Base-by-base conservation (phyloP, 2,113 vertebrate genomes). In the Aptenodytes patagonicus region DNA sequence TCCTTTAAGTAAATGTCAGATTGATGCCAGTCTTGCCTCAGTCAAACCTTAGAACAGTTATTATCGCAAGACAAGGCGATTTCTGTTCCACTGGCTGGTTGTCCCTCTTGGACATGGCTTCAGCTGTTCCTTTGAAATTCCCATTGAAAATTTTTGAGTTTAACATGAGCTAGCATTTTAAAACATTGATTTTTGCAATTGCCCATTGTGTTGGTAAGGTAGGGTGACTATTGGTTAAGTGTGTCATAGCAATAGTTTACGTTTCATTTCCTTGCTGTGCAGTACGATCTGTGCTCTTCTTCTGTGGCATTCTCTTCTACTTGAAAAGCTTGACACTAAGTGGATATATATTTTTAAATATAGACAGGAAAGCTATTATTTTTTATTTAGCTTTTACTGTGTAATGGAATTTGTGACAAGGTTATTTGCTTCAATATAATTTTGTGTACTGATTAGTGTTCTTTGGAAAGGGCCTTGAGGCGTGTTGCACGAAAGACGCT, bases 331-430 rank as follows among this genome's bases (percentile, higher is more conserved):
- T 98, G 98, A 98, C 97, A 97, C 94, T 98, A 98, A 98, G 97
- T 98, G 96, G 96, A 98, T 96, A 97, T 97, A 97, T 96, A 98
- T 97, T 98, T 98, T 98, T 98, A 97, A 98, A 98, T 98, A 97
- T 96, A 98, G 96, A 94, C 95, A 92, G 95, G 93, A 97, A 98
- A 98, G 96, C 98, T 98, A 96, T 98, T 98, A 98, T 98, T 98
- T 98, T 98, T 98, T 98, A 98, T 98, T 98, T 98, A 98, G 97
- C 97, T 98, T 98, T 98, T 98, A 97, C 94, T 95, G 85, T 95
- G 96, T 98, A 98, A 98, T 98, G 98, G 97, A 98, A 98, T 98
- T 98, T 97, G 98, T 98, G 98, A 98, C 98, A 98, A 97, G 97
- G 97, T 98, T 98, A 98, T 98, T 98, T 98, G 96, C 98, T 97